Evolutionary conservation across 2,113 vertebrate genomes (phyloP).

Genomic region (Noturus placidus): DNA sequence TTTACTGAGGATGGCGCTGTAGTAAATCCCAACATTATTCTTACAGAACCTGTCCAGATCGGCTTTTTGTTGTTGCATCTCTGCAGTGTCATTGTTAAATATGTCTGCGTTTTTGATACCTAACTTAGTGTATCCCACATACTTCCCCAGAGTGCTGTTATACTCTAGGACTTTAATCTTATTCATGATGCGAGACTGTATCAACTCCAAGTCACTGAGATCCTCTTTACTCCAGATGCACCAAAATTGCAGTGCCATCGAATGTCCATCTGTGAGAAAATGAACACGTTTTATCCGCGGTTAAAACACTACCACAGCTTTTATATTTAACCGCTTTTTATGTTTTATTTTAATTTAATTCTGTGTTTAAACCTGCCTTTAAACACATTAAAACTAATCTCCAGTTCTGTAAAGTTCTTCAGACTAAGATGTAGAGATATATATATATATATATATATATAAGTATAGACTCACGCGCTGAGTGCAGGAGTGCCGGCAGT

Average conservation of each 20-base stretch:
- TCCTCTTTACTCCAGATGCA: slow-evolving; percentile 15
- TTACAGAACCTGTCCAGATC: background rate
- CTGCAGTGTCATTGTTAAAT: background rate
- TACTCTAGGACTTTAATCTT: slow-evolving; percentile 10
- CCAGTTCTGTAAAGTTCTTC: background rate
- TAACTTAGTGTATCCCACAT: slow-evolving; percentile 15
- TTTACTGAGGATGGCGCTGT: background rate
- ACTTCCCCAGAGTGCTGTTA: slow-evolving; percentile 47
- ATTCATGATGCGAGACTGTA: slow-evolving; percentile 15
- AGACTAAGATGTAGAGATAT: too few species aligned
- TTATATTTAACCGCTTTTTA: background rate
- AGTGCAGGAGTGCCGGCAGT: background rate
- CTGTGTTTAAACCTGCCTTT: background rate
- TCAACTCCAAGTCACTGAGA: slow-evolving; percentile 15
- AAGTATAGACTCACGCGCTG: background rate
- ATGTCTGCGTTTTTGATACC: background rate
- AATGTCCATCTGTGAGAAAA: slow-evolving; percentile 16
- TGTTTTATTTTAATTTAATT: background rate
- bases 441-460: too few species aligned
- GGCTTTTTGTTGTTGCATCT: background rate
- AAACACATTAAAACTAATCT: background rate
- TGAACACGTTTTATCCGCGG: too few species aligned
- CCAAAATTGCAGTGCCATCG: rapidly evolving
- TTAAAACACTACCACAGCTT: background rate
- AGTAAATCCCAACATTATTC: background rate